Evolutionary conservation across 2,888 invertebrate genomes (phyloP).

Genomic region (Drosophila mulleri): DNA sequence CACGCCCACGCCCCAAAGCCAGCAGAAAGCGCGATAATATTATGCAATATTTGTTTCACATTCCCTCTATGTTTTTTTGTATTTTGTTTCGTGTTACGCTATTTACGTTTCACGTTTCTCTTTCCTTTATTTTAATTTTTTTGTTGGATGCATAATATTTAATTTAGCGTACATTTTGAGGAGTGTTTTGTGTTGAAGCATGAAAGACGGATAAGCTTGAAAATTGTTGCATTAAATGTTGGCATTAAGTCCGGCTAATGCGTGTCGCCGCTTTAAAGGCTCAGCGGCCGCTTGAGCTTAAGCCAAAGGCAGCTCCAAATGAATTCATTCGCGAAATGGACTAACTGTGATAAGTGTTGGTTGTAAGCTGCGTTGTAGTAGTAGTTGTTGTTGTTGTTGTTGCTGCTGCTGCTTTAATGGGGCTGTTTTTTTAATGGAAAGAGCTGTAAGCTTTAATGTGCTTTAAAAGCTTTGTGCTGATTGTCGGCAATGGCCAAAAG

Average conservation of each 20-base stretch:
- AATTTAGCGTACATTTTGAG: constrained; percentile 51
- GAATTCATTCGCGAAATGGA: neutral
- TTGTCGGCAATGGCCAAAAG: fast-evolving
- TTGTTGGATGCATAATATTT: constrained; percentile 42
- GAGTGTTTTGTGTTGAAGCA: constrained; percentile 11
- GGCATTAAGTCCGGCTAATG: neutral
- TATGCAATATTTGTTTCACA: constrained; percentile 70
- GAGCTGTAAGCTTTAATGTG: neutral
- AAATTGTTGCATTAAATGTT: neutral
- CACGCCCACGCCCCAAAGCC: neutral
- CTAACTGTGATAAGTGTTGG: neutral
- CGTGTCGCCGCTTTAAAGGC: neutral
- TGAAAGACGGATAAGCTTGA: constrained; percentile 11
- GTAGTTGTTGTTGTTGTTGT: neutral
- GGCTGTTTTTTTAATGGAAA: neutral
- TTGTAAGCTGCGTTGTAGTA: neutral
- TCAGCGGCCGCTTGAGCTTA: neutral
- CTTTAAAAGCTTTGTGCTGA: neutral
- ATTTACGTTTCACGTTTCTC: constrained; percentile 3
- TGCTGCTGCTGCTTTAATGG: neutral
- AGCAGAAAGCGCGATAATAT: constrained; percentile 47
- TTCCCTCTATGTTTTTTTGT: constrained; percentile 33
- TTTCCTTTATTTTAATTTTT: neutral
- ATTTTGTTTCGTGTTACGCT: neutral
- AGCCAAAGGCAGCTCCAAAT: neutral